Conservation (phyloP, 2,888 invertebrate species). For the Plagiodera versicolora region DNA sequence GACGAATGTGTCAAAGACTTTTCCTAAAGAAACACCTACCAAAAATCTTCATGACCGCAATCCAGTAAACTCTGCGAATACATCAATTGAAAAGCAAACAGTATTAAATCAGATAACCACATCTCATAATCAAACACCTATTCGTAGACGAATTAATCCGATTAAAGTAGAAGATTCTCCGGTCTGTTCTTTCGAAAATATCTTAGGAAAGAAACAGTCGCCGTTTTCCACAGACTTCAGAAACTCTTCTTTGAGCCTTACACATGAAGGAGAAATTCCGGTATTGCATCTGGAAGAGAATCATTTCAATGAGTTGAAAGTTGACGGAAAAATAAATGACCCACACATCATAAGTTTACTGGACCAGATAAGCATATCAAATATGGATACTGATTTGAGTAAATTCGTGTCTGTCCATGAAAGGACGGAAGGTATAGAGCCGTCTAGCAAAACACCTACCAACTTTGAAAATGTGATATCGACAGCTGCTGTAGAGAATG, state of each 20-base stretch:
- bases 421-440: background rate
- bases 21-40: too few relatives aligned
- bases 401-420: constrained; percentile 9
- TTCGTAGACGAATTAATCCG: constrained; percentile 26
- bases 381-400: constrained; percentile 24
- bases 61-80: too few relatives aligned
- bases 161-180: constrained; percentile 23
- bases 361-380: constrained; percentile 29
- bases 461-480: background rate
- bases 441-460: background rate
- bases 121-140: background rate
- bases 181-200: constrained; percentile 26
- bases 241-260: constrained; percentile 21
- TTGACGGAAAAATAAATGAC: constrained; percentile 22
- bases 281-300: constrained; percentile 32
- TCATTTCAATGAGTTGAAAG: constrained; percentile 23
- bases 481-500: background rate
- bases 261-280: constrained; percentile 34
- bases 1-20: too few relatives aligned
- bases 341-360: constrained; percentile 27
- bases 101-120: too few relatives aligned
- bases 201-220: constrained; percentile 19
- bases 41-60: too few relatives aligned
- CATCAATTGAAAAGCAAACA: too few relatives aligned
- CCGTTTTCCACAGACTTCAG: constrained; percentile 7